phyloP scores from a whole-genome alignment of 2,797 vertebrate genomes.

The Coregonus suidteri region DNA sequence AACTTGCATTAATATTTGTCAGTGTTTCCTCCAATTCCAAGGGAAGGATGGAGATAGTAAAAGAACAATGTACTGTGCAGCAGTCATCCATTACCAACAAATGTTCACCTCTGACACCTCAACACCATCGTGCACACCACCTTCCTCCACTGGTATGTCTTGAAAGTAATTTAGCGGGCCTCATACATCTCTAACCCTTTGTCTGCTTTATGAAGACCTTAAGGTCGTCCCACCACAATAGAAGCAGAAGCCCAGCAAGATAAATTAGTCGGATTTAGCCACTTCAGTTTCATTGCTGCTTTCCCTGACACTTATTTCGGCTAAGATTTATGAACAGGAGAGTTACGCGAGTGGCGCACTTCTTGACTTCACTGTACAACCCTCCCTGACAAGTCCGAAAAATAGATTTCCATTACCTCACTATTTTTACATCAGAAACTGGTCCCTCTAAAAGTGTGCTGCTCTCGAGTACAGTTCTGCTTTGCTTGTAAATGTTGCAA shows the following conservation, averaged over 20 bases:
- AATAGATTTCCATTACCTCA: constrained; percentile 44
- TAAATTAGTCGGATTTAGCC: constrained; percentile 16
- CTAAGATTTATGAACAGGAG: constrained; percentile 36
- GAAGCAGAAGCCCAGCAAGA: constrained; percentile 19
- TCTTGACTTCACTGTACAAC: constrained; percentile 2
- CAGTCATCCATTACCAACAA: constrained; percentile 40
- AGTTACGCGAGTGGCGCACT: too few species aligned
- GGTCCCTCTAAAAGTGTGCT: constrained; percentile 50
- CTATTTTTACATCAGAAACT: constrained; percentile 37
- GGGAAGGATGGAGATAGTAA: constrained; percentile 9
- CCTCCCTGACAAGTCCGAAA: constrained; percentile 34
- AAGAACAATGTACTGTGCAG: constrained; percentile 18
- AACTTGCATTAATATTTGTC: constrained; percentile 76
- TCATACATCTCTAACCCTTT: constrained; percentile 30
- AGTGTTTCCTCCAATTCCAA: constrained; percentile 49
- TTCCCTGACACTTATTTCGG: constrained; percentile 38
- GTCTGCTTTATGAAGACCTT: constrained; percentile 29
- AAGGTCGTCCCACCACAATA: constrained; percentile 10
- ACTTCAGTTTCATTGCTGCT: constrained; percentile 31
- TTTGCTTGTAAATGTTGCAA: constrained; percentile 60
- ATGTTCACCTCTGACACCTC: neutral
- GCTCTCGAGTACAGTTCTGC: constrained; percentile 51
- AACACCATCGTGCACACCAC: neutral
- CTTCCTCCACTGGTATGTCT: constrained; percentile 30
- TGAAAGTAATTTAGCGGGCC: constrained; percentile 52